phyloP scores from a whole-genome alignment of 2,113 vertebrate species.

The Clupea harengus region DNA sequence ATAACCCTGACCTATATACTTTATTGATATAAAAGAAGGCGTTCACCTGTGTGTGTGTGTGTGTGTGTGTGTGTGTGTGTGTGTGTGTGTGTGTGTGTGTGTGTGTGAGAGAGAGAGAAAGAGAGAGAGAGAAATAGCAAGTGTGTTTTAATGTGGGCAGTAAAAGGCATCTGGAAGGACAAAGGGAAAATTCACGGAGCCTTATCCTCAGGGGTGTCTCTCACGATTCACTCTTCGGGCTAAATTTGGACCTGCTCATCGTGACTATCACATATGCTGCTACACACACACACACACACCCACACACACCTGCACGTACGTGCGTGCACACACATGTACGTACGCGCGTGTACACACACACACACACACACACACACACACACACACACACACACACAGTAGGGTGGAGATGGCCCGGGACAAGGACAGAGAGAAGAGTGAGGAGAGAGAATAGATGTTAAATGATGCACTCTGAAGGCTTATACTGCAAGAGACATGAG shows the following conservation, averaged over 20 bases:
- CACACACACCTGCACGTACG: too few species aligned
- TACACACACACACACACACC: not conserved
- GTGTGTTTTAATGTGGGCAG: not conserved
- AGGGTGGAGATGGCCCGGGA: not conserved
- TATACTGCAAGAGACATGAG: not conserved
- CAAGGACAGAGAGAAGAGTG: conserved; percentile 4
- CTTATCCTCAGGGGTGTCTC: not conserved
- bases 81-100: too few species aligned
- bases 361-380: not conserved
- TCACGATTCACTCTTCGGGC: not conserved
- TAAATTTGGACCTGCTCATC: conserved; percentile 12
- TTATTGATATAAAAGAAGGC: not conserved
- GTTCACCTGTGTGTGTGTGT: conserved; percentile 5
- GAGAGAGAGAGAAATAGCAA: not conserved
- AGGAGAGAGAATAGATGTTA: not conserved
- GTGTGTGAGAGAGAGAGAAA: not conserved
- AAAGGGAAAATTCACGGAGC: not conserved
- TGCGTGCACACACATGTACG: not conserved
- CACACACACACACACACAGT: not conserved
- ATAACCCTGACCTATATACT: not conserved
- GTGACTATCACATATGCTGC: conserved; percentile 8
- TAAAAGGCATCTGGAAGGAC: conserved; percentile 5
- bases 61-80: not conserved
- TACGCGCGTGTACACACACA: not conserved
- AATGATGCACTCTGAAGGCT: not conserved